phyloP scores from a whole-genome alignment of 2,888 invertebrate genomes.

The Chloromyia formosa region DNA sequence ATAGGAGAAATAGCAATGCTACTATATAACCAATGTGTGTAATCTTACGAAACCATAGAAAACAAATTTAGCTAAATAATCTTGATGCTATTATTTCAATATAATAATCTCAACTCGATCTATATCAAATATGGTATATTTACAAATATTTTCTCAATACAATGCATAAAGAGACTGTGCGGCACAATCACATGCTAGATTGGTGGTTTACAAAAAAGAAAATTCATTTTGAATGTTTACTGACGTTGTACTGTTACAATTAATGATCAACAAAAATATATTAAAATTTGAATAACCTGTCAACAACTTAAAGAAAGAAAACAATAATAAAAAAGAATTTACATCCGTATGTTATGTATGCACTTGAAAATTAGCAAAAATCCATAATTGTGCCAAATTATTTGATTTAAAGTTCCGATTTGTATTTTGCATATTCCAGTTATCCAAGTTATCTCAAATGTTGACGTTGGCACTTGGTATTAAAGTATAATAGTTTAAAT shows the following conservation, averaged over 20 bases:
- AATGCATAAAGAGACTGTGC: conserved; percentile 8
- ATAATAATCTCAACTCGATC: not conserved
- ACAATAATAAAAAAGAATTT: not conserved
- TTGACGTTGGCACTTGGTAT: too few relatives aligned
- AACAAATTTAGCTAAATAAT: too few relatives aligned
- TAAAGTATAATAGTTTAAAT: too few relatives aligned
- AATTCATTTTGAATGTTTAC: not conserved
- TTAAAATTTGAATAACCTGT: not conserved
- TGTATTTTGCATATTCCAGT: too few relatives aligned
- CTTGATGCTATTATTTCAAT: not conserved
- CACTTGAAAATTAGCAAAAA: not conserved
- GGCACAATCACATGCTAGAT: conserved; percentile 2
- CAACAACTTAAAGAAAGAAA: not conserved
- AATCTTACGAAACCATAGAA: too few relatives aligned
- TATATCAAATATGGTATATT: conserved; percentile 1
- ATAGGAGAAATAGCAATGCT: too few relatives aligned
- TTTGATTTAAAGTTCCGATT: too few relatives aligned
- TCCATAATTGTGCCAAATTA: not conserved
- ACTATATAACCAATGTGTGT: too few relatives aligned
- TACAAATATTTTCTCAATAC: not conserved
- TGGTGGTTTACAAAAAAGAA: not conserved
- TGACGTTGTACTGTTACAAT: not conserved
- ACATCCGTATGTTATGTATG: too few relatives aligned
- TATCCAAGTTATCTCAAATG: too few relatives aligned
- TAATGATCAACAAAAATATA: not conserved